Conservation (phyloP, 2,888 invertebrate species). For the Omphaloscelis lunosa region DNA sequence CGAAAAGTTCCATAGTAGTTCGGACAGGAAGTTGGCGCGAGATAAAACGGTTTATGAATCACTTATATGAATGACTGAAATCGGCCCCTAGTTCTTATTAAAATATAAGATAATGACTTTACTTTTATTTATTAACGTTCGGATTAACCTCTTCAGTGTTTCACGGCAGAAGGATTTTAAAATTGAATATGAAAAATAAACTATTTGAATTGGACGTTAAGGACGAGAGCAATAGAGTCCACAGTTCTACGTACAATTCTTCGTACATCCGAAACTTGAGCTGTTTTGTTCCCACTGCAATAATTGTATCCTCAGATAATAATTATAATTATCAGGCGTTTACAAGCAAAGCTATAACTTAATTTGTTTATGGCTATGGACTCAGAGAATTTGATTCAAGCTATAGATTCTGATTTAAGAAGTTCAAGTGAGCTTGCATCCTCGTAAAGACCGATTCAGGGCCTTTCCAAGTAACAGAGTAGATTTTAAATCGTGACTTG, state of each 20-base stretch:
- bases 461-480: conserved; percentile 4
- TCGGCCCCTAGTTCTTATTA: conserved; percentile 13
- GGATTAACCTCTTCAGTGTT: neutral
- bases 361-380: neutral
- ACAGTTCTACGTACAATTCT: too few species aligned
- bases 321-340: neutral
- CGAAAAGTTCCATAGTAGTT: conserved; percentile 28
- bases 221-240: too few species aligned
- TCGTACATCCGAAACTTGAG: neutral
- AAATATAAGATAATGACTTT: neutral
- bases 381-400: neutral
- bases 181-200: too few species aligned
- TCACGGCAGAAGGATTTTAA: neutral
- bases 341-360: neutral
- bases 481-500: neutral
- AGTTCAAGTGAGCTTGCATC: neutral
- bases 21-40: conserved; percentile 32
- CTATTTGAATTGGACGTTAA: too few species aligned
- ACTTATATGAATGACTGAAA: conserved; percentile 34
- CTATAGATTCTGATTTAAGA: neutral
- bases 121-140: neutral
- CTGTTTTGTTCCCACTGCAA: neutral
- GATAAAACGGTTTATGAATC: conserved; percentile 47
- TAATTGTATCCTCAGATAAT: too few species aligned
- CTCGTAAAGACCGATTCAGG: neutral